Base-by-base conservation (phyloP, 2,888 invertebrate species). In the Microctonus brassicae region DNA sequence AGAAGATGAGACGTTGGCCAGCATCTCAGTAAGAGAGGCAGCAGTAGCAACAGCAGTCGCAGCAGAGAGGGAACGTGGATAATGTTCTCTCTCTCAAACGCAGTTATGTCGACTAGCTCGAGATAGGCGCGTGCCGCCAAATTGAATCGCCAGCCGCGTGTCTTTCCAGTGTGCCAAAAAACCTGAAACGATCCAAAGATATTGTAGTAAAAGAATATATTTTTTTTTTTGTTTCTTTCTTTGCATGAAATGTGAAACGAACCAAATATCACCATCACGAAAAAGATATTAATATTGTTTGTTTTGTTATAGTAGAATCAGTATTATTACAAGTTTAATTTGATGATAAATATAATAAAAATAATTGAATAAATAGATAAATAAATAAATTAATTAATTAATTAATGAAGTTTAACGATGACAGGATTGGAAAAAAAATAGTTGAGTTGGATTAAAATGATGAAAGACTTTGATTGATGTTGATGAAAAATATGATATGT, bases 91-190 rank as follows among this genome's bases (percentile, higher is more conserved):
- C 79, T 76, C 81, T 79, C 80, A 80, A 79, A 80, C 82, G 84
- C 85, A 86, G 86, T 86, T 82, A 85, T 83, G 84, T 82, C 83
- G 84, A 83, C 80, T 83, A 82, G 83, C 82, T 83, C 81, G 63
- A 39, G 57, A 69, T 52, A 72, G 58, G 73, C 68, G 72, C 69
- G 76, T 72, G 73, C 76, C 73, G 76, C 73, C 72, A 77, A 77
- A 75, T 75, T 72, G 57, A 73, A 74, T 47, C 73, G 73, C 72
- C 74, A 61, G 47, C 69, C 29, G 57, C 58, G 29, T 58, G 26
- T 52, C 29, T 65, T 26, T 39, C 29, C 29, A 33, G 69, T 13
- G 17, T 52, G 64, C 53, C 47, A 57, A 55, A 57, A n/a, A n/a
- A n/a, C n/a, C 17, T 6, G 65, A 67, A 61, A 61, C 65, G 64